A percentile compares a stretch with the other conserved stretches of the same genome.
Conservation (phyloP, 2,797 vertebrate species). For the Florisuga fusca region DNA sequence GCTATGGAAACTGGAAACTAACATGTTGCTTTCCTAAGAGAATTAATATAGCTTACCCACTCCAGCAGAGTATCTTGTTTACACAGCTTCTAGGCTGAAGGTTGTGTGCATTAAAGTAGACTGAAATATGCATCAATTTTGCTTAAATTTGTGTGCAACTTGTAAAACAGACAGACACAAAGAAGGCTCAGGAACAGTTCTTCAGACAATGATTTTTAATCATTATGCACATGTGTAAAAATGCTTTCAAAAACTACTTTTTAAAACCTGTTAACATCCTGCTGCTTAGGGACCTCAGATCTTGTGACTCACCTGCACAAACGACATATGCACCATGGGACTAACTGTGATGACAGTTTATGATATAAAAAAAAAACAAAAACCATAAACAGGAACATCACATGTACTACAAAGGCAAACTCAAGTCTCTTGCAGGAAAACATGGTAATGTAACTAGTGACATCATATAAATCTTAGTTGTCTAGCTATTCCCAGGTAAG, state of each 20-base stretch:
- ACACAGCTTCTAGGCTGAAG: not conserved
- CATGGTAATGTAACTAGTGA: not conserved
- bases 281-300: not conserved
- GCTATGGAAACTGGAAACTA: not conserved
- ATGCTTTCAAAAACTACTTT: not conserved
- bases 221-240: not conserved
- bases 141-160: not conserved
- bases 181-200: not conserved
- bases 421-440: not conserved
- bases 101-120: not conserved
- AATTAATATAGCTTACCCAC: not conserved
- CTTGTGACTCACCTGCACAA: not conserved
- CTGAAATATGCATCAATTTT: not conserved
- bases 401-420: not conserved
- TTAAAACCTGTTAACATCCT: not conserved
- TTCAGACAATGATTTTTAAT: not conserved
- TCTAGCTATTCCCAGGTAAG: not conserved
- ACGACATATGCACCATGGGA: rapidly evolving
- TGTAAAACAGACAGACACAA: not conserved
- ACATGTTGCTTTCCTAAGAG: not conserved
- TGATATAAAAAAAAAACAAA: not conserved
- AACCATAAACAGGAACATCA: not conserved
- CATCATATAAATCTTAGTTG: not conserved
- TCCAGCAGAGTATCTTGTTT: not conserved
- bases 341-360: not conserved